These are phyloP conservation scores for Drosophila bipectinata DNA, from an alignment of 1,140 invertebrate species.

Conservation along the genomic window DNA sequence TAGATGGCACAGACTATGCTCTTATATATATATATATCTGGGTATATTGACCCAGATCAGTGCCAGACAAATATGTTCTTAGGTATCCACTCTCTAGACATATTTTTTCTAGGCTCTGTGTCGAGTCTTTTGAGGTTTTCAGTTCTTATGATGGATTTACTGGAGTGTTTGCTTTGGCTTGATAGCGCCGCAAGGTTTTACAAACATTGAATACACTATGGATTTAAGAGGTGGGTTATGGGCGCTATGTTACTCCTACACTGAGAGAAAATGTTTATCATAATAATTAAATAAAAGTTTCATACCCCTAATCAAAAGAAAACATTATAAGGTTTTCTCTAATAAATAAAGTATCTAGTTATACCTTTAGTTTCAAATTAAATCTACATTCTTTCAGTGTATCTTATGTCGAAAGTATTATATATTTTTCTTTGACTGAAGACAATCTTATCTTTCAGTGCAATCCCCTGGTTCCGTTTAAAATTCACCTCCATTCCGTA, in stretches of 20 bases:
- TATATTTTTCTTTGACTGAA: neutral
- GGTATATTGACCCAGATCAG: slow-evolving; percentile 30
- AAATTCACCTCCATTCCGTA: neutral
- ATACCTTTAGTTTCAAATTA: too few relatives aligned
- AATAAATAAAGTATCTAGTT: too few relatives aligned
- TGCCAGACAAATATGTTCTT: neutral
- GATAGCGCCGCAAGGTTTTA: neutral
- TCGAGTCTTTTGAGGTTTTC: neutral
- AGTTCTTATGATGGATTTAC: neutral
- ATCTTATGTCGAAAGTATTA: neutral
- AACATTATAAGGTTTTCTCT: too few relatives aligned
- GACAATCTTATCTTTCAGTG: slow-evolving; percentile 1
- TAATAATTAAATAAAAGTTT: too few relatives aligned
- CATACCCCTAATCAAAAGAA: too few relatives aligned
- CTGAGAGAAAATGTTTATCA: neutral
- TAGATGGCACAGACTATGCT: slow-evolving; percentile 7
- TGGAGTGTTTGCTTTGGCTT: neutral
- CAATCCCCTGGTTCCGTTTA: slow-evolving; percentile 1
- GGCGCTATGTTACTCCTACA: neutral
- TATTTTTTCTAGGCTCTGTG: neutral
- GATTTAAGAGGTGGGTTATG: neutral
- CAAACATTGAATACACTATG: neutral
- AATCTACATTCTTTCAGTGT: neutral
- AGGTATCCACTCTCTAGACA: neutral
- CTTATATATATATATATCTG: neutral